Evolutionary conservation across 2,888 invertebrate species (phyloP).

Genomic region (Drosophila mayaguana): DNA sequence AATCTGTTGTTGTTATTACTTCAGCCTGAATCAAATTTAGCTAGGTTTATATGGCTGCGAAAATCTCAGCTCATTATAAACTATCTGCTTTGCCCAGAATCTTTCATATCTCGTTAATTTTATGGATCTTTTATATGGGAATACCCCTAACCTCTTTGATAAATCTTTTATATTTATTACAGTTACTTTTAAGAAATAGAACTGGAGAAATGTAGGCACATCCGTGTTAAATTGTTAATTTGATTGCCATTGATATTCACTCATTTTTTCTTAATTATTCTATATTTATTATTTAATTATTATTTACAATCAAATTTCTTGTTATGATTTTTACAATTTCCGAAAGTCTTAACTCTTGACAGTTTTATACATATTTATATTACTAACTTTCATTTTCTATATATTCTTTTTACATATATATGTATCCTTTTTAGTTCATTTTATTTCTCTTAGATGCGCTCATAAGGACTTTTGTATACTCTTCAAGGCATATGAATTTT

Average conservation of each 20-base stretch:
- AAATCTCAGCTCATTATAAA: slow-evolving; percentile 37
- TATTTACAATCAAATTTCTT: too few species aligned
- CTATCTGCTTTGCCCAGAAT: slow-evolving; percentile 5
- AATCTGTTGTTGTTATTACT: slow-evolving; percentile 42
- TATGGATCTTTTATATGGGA: background rate
- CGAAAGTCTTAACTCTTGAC: too few species aligned
- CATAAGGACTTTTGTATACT: background rate
- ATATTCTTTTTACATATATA: background rate
- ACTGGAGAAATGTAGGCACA: background rate
- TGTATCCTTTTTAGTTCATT: too few species aligned
- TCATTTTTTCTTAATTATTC: background rate
- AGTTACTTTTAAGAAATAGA: background rate
- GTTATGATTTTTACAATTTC: too few species aligned
- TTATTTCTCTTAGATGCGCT: background rate
- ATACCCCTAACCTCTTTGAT: background rate
- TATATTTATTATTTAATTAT: too few species aligned
- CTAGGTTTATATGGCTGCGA: slow-evolving; percentile 29
- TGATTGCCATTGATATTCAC: too few species aligned
- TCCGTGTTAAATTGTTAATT: background rate
- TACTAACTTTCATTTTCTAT: background rate
- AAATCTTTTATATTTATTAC: background rate
- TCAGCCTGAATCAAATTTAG: slow-evolving; percentile 36
- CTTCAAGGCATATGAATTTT: background rate
- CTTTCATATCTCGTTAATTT: slow-evolving; percentile 6
- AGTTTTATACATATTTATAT: background rate